phyloP scores from a whole-genome alignment of 2,113 vertebrate genomes.

The Calidris pugnax region DNA sequence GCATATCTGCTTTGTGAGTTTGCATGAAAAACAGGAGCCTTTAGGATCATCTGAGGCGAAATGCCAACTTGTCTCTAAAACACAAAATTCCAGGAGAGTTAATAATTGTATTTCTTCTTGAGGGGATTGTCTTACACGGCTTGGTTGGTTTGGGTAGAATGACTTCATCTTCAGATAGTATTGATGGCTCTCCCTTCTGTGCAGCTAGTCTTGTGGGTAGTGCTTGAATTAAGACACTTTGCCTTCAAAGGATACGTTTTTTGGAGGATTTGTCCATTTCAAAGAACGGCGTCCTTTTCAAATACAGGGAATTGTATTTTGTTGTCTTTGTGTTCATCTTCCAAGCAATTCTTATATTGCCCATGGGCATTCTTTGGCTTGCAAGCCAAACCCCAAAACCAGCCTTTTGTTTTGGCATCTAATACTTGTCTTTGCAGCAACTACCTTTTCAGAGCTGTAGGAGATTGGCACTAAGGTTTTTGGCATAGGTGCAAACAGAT shows the following conservation, averaged over 20 bases:
- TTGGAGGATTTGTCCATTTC: not conserved
- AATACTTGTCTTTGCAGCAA: not conserved
- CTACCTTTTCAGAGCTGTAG: not conserved
- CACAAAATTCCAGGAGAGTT: not conserved
- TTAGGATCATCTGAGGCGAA: not conserved
- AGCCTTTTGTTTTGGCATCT: not conserved
- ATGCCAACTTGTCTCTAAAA: not conserved
- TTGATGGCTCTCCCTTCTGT: not conserved
- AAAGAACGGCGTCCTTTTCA: not conserved
- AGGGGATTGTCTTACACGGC: not conserved
- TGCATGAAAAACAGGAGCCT: not conserved
- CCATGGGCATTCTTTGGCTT: not conserved
- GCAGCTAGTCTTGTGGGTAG: not conserved
- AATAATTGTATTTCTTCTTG: not conserved
- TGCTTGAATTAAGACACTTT: not conserved
- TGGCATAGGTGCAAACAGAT: not conserved
- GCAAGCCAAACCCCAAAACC: not conserved
- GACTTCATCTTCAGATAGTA: not conserved
- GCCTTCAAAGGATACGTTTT: not conserved
- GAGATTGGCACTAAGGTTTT: not conserved
- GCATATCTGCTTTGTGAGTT: not conserved
- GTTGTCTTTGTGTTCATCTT: not conserved
- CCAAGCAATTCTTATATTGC: not conserved
- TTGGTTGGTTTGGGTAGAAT: not conserved
- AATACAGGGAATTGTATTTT: not conserved